A percentile compares a stretch with the other conserved stretches of the same genome.
Conservation (phyloP, 2,113 vertebrate species). For the Amblyopsis rosae region DNA sequence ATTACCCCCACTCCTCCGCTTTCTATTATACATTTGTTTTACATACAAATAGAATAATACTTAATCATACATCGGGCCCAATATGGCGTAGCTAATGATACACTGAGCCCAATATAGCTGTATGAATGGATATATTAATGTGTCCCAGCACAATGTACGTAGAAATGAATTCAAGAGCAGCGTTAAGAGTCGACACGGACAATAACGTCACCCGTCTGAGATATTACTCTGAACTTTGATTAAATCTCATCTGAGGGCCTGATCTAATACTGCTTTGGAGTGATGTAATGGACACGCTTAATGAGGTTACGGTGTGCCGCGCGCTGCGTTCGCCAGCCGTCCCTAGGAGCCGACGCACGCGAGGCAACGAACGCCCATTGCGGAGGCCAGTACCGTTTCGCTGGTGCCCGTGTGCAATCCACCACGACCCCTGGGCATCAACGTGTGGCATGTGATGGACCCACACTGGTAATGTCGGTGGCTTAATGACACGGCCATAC, state of each 20-base stretch:
- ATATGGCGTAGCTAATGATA: neutral
- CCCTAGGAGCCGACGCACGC: slow-evolving; percentile 45
- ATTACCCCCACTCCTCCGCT: neutral
- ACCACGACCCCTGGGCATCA: slow-evolving; percentile 39
- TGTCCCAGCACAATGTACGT: slow-evolving; percentile 3
- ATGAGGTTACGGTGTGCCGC: slow-evolving; percentile 61
- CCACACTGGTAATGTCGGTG: slow-evolving; percentile 63
- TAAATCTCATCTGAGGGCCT: slow-evolving; percentile 44
- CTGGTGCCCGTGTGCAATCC: neutral
- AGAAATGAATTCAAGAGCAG: slow-evolving; percentile 19
- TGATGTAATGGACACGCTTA: slow-evolving; percentile 68
- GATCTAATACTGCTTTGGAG: slow-evolving; percentile 58
- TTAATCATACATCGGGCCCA: neutral
- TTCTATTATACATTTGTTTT: neutral
- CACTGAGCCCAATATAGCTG: neutral
- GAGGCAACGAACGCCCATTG: slow-evolving; percentile 62
- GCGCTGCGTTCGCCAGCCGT: slow-evolving; percentile 44
- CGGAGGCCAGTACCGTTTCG: slow-evolving; percentile 47
- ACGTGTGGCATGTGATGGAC: slow-evolving; percentile 54
- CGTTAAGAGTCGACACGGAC: slow-evolving; percentile 30
- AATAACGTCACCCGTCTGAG: slow-evolving; percentile 28
- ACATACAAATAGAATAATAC: neutral
- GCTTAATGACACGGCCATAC: slow-evolving; percentile 43
- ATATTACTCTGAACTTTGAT: slow-evolving; percentile 55
- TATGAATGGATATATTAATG: slow-evolving; percentile 3